Evolutionary conservation across 2,797 vertebrate species (phyloP), one percentile per base, ranked within the genome.

Genomic region (Perodicticus potto): DNA sequence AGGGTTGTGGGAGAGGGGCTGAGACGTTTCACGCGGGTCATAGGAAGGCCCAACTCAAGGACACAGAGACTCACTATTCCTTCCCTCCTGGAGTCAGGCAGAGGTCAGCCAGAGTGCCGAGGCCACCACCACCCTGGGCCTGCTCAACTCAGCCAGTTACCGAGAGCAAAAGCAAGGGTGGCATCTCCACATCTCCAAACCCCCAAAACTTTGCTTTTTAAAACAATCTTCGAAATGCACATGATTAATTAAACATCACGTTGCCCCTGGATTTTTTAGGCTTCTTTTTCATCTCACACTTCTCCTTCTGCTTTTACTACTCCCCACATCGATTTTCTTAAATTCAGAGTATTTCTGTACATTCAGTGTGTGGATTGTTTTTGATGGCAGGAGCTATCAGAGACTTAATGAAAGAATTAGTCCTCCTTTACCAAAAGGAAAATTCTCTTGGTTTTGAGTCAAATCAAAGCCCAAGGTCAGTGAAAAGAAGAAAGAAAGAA

Each of bases 1-100:
- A 92, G 98, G 96, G 96, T 97, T 98, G 98, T 98, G 98, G 98
- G 98, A 98, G 98, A 98, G 98, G 97, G 98, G 97, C 98, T 96
- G 98, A 95, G 97, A 97, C 98, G 97, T 98, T 98, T 98, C 55
- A 0, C 95, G 97, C 83, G 95, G 98, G 98, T 99, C 98, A 99
- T 98, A 97, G 98, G 98, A 99, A 99, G 98, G 98, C 97, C 96
- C 98, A 95, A 97, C 97, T 96, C 87, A 84, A 1, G 53, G 98
- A 99, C 98, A 98, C 98, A 98, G 97, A 97, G 98, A 98, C 98
- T 96, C 97, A 98, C 98, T 98, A 97, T 98, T 98, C 96, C 97
- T 98, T 96, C 91, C 96, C 97, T 96, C 95, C 91, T 80, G 1
- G 78, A 98, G 98, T 98, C 98, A 98, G 96, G 93, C 85, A 97